Percentiles rank a stretch among this genome's conserved stretches.
Conservation (phyloP, 37 sponge, comb jelly and placozoan species). For the Tethya wilhelma region DNA sequence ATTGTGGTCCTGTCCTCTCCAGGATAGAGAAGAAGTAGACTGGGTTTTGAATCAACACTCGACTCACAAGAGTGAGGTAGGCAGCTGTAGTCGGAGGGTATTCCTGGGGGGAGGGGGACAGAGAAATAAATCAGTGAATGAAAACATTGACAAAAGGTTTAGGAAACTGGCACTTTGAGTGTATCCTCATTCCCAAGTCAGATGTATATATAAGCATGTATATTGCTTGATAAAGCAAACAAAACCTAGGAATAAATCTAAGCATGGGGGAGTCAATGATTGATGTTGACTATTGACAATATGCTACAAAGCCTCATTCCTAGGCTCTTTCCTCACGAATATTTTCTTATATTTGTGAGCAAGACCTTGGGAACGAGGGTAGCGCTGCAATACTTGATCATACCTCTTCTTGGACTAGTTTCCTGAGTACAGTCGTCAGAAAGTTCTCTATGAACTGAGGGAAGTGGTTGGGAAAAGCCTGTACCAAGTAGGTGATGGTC, state of each 20-base stretch:
- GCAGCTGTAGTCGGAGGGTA: conserved; percentile 46
- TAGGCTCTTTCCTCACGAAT: no score
- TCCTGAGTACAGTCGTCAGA: conserved; percentile 31
- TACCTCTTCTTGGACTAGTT: conserved; percentile 50
- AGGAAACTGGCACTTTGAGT: neutral
- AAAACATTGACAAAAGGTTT: neutral
- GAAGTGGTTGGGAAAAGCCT: conserved; percentile 39
- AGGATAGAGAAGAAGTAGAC: conserved; percentile 56
- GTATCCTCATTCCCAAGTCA: no score
- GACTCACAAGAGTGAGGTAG: conserved; percentile 40
- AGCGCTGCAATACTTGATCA: no score
- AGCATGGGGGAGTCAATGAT: neutral
- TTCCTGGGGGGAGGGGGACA: conserved; percentile 31
- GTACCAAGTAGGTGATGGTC: conserved; percentile 34
- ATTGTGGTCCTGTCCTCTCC: conserved; percentile 28
- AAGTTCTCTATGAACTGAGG: conserved; percentile 28
- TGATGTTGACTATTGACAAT: no score
- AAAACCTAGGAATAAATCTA: no score
- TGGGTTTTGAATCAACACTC: conserved; percentile 49
- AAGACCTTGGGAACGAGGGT: no score
- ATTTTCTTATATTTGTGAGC: no score
- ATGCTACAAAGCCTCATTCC: no score
- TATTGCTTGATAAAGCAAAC: no score
- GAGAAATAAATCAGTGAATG: neutral
- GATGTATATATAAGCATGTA: no score